phyloP scores from a whole-genome alignment of 2,888 invertebrate species.

The Watsonalla binaria region DNA sequence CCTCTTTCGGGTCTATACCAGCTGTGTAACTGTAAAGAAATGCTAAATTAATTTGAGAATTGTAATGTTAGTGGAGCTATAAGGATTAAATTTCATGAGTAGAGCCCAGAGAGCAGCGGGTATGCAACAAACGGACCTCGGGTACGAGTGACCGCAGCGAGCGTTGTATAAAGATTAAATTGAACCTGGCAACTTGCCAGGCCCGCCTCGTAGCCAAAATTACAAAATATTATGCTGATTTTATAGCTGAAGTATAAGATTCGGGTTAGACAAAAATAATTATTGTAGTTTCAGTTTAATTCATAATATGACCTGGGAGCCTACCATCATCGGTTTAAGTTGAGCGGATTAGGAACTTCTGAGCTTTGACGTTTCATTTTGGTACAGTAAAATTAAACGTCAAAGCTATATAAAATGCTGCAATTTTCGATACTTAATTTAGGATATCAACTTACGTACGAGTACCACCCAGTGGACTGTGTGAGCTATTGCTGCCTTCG shows the following conservation, averaged over 20 bases:
- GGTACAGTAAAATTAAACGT: too few relatives aligned
- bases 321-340: too few relatives aligned
- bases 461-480: too few relatives aligned
- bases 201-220: conserved; percentile 44
- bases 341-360: too few relatives aligned
- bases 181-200: conserved; percentile 61
- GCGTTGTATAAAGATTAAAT: conserved; percentile 68
- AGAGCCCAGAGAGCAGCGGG: conserved; percentile 33
- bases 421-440: too few relatives aligned
- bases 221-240: conserved; percentile 69
- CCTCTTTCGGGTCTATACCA: too few relatives aligned
- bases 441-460: too few relatives aligned
- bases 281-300: background rate
- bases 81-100: conserved; percentile 46
- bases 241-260: conserved; percentile 35
- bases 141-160: conserved; percentile 60
- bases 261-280: background rate
- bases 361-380: too few relatives aligned
- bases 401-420: too few relatives aligned
- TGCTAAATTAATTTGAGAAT: conserved; percentile 9
- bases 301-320: too few relatives aligned
- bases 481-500: too few relatives aligned
- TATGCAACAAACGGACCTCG: conserved; percentile 35
- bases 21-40: conserved; percentile 4
- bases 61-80: conserved; percentile 25